Base-by-base conservation (phyloP, 1,140 invertebrate species). In the Cotesia vestalis region DNA sequence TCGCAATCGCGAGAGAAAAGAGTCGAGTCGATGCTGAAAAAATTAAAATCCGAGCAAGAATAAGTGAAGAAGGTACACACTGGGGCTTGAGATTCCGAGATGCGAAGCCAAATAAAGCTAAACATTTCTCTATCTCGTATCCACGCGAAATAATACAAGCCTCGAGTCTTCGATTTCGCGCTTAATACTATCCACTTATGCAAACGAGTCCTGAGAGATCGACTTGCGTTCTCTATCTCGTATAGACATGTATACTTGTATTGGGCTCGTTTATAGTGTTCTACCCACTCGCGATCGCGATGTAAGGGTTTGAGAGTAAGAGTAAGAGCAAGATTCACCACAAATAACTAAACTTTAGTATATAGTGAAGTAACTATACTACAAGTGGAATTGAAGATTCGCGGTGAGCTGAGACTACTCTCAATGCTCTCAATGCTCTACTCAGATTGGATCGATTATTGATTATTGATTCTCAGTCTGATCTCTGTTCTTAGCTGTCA, bases 161-260 rank as follows among this genome's bases (percentile, higher is more conserved):
- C 27, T 53, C 34, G 36, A 17, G 68, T 70, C 46, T 70, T 70
- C 68, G 68, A 60, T 69, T 69, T 69, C 67, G 57, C 67, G 36
- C 38, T 70, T 70, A 70, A 70, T 70, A 70, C 60, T 52, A 70
- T 70, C 60, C 68, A 70, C 68, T 70, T 70, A 70, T 70, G 68
- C 57, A 70, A 70, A 70, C 68, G 36, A 70, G 59, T 70, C 68
- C 62, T 46, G 61, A 27, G 67, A 34, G 53, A 68, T 68, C n/a
- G 40, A 4, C 6, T 61, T 66, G 27, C 27, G 27, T 53, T 51
- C 17, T 14, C 66, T 27, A 55, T 57, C 53, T 53, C 66, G 14
- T 66, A 20, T 66, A 52, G 27, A 27, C 27, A 27, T 27, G 27
- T 27, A 27, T 27, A 2, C 27, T 27, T 27, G 17, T 17, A 17